Base-by-base conservation (phyloP, 1,140 invertebrate species). In the Drosophila nebulosa region DNA sequence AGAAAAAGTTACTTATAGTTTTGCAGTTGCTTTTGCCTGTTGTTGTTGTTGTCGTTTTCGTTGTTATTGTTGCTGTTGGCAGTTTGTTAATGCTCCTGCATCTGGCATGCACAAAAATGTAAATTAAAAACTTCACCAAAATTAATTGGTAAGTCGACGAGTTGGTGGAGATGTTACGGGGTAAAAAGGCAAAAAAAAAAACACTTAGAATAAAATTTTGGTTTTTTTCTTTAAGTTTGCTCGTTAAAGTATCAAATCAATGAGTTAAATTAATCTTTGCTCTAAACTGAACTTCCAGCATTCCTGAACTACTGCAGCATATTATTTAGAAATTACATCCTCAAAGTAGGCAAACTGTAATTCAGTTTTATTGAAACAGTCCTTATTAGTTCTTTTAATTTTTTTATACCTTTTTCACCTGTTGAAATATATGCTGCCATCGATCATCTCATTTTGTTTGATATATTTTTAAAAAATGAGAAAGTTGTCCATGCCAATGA, bases 101-200 rank as follows among this genome's bases (percentile, higher is more conserved):
- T 52, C 55, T 32, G 70, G 50, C 9, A 61, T 65, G 46, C 62
- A 74, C 57, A 74, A 65, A 74, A 74, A 74, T 74, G 68, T 68
- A 68, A 75, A 72, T 75, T 72, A 63, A 59, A 75, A 72, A 72
- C 57, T 71, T 74, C n/a, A 26, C 12, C 21, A 24, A 52, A 52
- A 52, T 52, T 52, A 52, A 52, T 52, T 52, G 39, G 18, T 46
- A 46, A 21, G 39, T 10, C 30, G 30, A 0, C 2, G 16, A 36
- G n/a, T 46, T 21, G 7, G 1, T 32, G 21, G 5, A 9, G 39
- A 7, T 5, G 39, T 4, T 4, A 7, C 1, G 16, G 4, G 9
- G 4, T 16, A 18, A 21, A 18, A 21, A 18, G 10, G 16, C 7
- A 21, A 46, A 18, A 18, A 46, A 46, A 21, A 3, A 46, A 46